Conservation (phyloP, 2,113 vertebrate genomes). For the Platichthys stellatus region DNA sequence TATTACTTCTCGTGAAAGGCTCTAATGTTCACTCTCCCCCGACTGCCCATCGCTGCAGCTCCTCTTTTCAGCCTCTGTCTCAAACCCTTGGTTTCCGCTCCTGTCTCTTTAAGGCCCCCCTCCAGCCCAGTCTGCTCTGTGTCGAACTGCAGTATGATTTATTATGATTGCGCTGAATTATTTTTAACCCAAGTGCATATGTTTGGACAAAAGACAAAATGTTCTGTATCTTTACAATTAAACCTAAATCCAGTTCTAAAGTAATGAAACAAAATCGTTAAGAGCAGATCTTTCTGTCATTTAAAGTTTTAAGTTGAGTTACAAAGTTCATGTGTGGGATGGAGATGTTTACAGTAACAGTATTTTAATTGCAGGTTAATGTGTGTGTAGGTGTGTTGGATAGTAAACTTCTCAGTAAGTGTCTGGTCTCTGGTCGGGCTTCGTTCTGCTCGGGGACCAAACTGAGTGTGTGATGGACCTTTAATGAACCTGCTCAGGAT, state of each 20-base stretch:
- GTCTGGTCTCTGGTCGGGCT: constrained; percentile 1
- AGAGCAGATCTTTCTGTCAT: too few relatives aligned
- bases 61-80: background rate
- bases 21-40: background rate
- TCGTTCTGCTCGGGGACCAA: constrained; percentile 1
- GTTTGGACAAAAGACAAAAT: too few relatives aligned
- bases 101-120: background rate
- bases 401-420: constrained; percentile 16
- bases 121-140: background rate
- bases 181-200: too few relatives aligned
- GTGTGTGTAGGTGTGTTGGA: constrained; percentile 31
- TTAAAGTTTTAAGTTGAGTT: too few relatives aligned
- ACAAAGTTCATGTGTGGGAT: too few relatives aligned
- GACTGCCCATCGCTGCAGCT: background rate
- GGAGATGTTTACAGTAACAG: background rate
- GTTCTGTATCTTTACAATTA: too few relatives aligned
- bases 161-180: too few relatives aligned
- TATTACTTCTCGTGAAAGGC: too few relatives aligned
- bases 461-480: constrained; percentile 22
- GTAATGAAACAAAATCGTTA: too few relatives aligned
- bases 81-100: background rate
- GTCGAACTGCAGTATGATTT: too few relatives aligned
- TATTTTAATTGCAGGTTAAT: constrained; percentile 42
- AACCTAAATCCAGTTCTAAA: too few relatives aligned
- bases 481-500: constrained; percentile 32